Evolutionary conservation across 2,888 invertebrate genomes (phyloP).

Genomic region (Dasypogon diadema): DNA sequence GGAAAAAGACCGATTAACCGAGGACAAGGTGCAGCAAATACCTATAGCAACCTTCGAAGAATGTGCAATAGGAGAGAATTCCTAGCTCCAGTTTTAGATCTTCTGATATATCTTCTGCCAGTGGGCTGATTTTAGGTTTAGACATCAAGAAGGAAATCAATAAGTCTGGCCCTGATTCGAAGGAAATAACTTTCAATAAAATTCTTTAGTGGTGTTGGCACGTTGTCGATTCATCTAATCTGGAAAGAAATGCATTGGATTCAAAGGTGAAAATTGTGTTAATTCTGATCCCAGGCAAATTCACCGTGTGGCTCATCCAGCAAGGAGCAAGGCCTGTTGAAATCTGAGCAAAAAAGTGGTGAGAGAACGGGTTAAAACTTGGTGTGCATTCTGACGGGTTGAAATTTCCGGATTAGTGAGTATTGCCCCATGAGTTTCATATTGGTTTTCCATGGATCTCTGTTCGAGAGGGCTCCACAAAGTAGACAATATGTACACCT

Average conservation of each 20-base stretch:
- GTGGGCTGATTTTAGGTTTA: conserved; percentile 77
- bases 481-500: conserved; percentile 78
- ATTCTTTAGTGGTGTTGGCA: conserved; percentile 86
- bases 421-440: conserved; percentile 88
- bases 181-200: conserved; percentile 83
- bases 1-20: conserved; percentile 46
- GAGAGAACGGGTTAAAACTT: conserved; percentile 78
- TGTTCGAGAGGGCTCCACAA: conserved; percentile 89
- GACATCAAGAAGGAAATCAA: conserved; percentile 69
- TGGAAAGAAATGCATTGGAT: conserved; percentile 77
- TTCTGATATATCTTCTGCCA: conserved; percentile 79
- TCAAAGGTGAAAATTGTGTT: conserved; percentile 85
- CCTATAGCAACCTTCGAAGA: conserved; percentile 1
- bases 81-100: conserved; percentile 70
- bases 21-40: conserved; percentile 22
- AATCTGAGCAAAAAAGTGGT: conserved; percentile 83
- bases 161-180: conserved; percentile 76
- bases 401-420: conserved; percentile 90
- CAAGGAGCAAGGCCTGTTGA: conserved; percentile 84
- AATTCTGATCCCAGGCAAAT: conserved; percentile 85
- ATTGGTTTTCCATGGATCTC: conserved; percentile 87
- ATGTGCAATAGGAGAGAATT: conserved; percentile 65
- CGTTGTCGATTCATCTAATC: conserved; percentile 76
- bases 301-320: conserved; percentile 91
- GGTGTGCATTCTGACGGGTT: conserved; percentile 88